Evolutionary conservation across 2,113 vertebrate species (phyloP).

Genomic region (Callorhinus ursinus): DNA sequence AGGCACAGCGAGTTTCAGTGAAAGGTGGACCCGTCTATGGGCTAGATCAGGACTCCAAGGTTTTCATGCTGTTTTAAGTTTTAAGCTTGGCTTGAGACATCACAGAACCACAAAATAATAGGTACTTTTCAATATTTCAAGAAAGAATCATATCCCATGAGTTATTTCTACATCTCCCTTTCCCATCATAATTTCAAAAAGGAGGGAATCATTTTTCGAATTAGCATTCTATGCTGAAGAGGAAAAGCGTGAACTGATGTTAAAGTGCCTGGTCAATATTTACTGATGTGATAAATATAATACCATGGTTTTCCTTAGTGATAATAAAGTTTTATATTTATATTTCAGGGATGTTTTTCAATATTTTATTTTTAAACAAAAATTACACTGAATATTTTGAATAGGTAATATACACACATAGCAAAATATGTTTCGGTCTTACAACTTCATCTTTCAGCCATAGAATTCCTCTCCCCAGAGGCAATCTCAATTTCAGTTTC

Average conservation of each 20-base stretch:
- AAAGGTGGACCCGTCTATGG: not conserved
- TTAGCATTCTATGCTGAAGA: not conserved
- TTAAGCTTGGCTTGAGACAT: conserved; percentile 15
- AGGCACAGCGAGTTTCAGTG: not conserved
- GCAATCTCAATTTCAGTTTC: not conserved
- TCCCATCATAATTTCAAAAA: not conserved
- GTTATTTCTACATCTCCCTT: not conserved
- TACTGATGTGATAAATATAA: not conserved
- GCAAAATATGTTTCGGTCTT: not conserved
- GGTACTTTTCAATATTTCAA: not conserved
- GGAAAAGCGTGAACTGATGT: not conserved
- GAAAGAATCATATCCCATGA: not conserved
- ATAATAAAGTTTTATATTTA: not conserved
- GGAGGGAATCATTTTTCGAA: not conserved
- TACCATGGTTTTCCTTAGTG: not conserved
- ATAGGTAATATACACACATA: not conserved
- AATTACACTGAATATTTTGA: not conserved
- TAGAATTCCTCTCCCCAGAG: not conserved
- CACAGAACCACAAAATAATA: not conserved
- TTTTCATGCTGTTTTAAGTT: not conserved
- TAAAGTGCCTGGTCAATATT: not conserved
- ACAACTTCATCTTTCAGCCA: not conserved
- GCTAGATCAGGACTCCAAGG: not conserved
- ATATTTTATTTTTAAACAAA: conserved; percentile 19
- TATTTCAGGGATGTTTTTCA: not conserved